These are phyloP conservation scores for Amphiura filiformis DNA, from an alignment of 35 echinoderm and acorn worm genomes.

Conservation along the genomic window DNA sequence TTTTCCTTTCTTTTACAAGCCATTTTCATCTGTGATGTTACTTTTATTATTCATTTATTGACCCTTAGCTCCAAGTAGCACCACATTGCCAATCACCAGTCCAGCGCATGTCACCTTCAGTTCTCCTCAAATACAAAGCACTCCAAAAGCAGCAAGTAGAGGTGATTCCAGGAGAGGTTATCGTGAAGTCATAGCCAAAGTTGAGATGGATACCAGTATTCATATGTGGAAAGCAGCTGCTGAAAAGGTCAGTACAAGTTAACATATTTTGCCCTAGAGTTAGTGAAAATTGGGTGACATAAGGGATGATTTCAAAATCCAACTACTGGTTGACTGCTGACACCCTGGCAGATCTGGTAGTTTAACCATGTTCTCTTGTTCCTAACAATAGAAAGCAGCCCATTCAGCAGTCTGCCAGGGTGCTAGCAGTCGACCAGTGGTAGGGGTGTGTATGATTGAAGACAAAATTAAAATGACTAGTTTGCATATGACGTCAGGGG, in stretches of 20 bases:
- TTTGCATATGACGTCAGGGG: no score
- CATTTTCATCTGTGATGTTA: no score
- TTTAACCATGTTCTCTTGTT: neutral
- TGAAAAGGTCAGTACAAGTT: constrained; percentile 75
- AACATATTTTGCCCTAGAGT: neutral
- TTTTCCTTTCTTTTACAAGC: no score
- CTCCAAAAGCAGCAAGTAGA: neutral
- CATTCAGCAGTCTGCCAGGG: no score
- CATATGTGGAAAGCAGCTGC: constrained; percentile 89
- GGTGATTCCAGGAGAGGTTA: neutral
- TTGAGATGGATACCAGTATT: constrained; percentile 70
- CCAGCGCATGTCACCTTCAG: no score
- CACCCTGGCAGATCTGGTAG: neutral
- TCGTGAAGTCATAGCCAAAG: constrained; percentile 60
- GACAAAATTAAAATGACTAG: no score
- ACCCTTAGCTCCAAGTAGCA: no score
- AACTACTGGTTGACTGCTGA: neutral
- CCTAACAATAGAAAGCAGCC: neutral
- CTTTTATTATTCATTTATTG: no score
- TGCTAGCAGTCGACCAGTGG: no score
- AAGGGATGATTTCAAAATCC: neutral
- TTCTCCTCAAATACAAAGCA: no score
- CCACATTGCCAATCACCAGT: no score
- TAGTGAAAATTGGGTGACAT: neutral
- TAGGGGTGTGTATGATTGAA: no score